Conservation (phyloP, 2,888 invertebrate species). For the Aphrophora alni region DNA sequence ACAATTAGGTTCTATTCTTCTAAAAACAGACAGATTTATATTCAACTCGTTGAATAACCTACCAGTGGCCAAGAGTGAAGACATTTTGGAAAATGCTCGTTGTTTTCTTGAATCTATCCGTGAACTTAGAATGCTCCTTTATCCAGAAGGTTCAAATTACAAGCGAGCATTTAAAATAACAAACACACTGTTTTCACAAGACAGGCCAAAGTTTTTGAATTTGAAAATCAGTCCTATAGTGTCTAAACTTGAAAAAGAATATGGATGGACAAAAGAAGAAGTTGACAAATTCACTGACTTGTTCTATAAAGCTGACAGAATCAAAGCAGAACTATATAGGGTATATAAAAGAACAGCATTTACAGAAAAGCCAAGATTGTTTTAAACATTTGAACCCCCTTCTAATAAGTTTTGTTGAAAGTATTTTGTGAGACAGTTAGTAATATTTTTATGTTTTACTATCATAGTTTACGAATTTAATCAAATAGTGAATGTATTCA, state of each 20-base stretch:
- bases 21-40: background rate
- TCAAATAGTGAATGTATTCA: too few relatives aligned
- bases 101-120: background rate
- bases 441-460: too few relatives aligned
- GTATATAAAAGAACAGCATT: background rate
- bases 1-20: background rate
- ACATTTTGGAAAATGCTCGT: background rate
- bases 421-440: too few relatives aligned
- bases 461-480: too few relatives aligned
- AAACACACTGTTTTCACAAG: background rate
- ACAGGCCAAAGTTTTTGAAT: background rate
- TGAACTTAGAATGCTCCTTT: background rate
- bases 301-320: slow-evolving; percentile 2
- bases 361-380: background rate
- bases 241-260: background rate
- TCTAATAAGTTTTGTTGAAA: too few relatives aligned
- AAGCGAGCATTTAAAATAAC: background rate
- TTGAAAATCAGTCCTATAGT: background rate
- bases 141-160: background rate
- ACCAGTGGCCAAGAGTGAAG: background rate
- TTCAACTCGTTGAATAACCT: background rate
- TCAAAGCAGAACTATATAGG: background rate
- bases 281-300: background rate
- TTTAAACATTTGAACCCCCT: background rate
- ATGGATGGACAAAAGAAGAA: slow-evolving; percentile 4